Base-by-base conservation (phyloP, 2,888 invertebrate species). In the Platycnemis pennipes region DNA sequence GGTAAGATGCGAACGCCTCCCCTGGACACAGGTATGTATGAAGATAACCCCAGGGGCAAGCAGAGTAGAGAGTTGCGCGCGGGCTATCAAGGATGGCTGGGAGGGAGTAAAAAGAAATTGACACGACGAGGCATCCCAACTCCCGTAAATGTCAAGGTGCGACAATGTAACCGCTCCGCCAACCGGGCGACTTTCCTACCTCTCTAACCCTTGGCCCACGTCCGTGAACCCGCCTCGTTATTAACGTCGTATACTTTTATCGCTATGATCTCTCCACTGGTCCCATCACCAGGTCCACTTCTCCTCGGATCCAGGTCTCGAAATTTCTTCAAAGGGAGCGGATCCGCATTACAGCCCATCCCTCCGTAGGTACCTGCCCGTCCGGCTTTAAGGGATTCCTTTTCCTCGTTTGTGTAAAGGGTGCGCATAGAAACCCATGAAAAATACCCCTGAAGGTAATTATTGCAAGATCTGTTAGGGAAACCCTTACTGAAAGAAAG, bases 211-310 rank as follows among this genome's bases (percentile, higher is more conserved):
- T 37, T 77, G 37, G 77, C 31, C 69, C 11, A 49, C 49, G 49
- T 49, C 49, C 49, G 13, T 49, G 49, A 49, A 49, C 49, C 77
- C 4, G 31, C 77, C 77, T 77, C 37, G 77, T 77, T 77, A 77
- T 77, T 77, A 77, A 77, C 31, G 77, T 77, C 77, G 77, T 77
- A 77, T 77, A 77, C 77, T 77, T 77, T 77, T 77, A 77, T 77
- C 77, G 77, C 37, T 77, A 77, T 77, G 77, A 77, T 77, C 77
- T 77, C 37, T 77, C 37, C 4, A 77, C 37, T 11, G 16, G 37
- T 77, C 37, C 37, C 77, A 37, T 77, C 77, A 11, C 77, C 37
- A 11, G 26, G 37, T 31, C 77, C 31, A 37, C 77, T 77, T 13
- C 77, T 77, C 37, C 37, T 37, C 37, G 13, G 77, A 11, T 22